Evolutionary conservation across 2,888 invertebrate species (phyloP), one percentile per base, ranked within the genome.

Genomic region (Microchrysa polita): DNA sequence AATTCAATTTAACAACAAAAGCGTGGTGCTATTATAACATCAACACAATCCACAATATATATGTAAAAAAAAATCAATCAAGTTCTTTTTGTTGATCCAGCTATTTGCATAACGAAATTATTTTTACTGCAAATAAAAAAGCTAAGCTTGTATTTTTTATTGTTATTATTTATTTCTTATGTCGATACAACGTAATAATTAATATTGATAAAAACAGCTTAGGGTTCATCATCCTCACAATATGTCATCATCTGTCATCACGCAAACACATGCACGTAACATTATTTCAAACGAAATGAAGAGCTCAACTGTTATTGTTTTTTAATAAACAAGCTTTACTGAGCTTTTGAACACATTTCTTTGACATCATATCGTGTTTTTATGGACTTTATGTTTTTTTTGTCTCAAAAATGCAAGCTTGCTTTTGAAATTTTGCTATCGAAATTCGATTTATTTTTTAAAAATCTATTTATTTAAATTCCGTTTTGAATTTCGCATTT

Each of bases 21-120:
- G 55, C 69, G 20, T 55, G 23, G 12, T 34, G 40, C 69, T 69
- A 53, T 57, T 69, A 53, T 57, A 69, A 55, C 57, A 55, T 34
- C 27, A 34, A 34, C 27, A 52, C 44, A 76, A 77, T 65, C 44
- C 65, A 65, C 48, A 73, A 67, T 63, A 72, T 57, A 67, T 42
- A 67, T 67, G n/a, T 75, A 61, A 40, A 12, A 42, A 44, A 65
- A 42, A 76, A 65, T 59, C 40, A 14, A 59, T 73, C 44, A 55
- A 76, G 73, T 74, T 74, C 71, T 73, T 77, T 77, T 76, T 75
- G 74, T 77, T 77, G 75, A 77, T 67, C 72, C 67, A 74, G 34
- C 27, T 52, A 53, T 60, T 60, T 10, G 20, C 18, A 16, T 22
- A 42, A 72, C 34, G 14, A 59, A n/a, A 44, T 59, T 42, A 10